Conservation (phyloP, 2,113 vertebrate species). For the Tachysurus fulvidraco region DNA sequence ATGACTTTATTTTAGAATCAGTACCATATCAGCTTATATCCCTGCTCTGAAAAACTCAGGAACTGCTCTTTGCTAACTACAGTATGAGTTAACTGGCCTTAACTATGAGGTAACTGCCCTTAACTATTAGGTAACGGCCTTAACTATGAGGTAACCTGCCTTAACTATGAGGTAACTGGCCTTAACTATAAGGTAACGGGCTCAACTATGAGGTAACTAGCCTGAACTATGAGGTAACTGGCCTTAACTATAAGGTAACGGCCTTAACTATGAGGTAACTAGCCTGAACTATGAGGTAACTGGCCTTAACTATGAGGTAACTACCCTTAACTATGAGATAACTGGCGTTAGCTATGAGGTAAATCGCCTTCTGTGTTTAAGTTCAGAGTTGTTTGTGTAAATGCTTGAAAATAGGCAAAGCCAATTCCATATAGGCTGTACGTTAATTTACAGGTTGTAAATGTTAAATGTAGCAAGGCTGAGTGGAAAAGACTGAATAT, state of each 20-base stretch:
- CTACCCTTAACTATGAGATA: not conserved
- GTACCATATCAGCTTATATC: not conserved
- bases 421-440: not conserved
- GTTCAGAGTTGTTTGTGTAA: not conserved
- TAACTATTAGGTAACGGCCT: too few species aligned
- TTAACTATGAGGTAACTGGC: too few species aligned
- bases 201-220: too few species aligned
- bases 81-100: too few species aligned
- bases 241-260: too few species aligned
- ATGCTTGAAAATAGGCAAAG: not conserved
- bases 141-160: too few species aligned
- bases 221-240: too few species aligned
- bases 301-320: not conserved
- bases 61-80: not conserved
- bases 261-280: too few species aligned
- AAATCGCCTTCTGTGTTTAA: not conserved
- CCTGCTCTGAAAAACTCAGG: not conserved
- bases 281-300: too few species aligned
- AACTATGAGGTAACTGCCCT: too few species aligned
- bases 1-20: not conserved
- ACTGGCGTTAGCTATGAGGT: not conserved
- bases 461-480: not conserved
- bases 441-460: not conserved
- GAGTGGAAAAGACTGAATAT: too few species aligned
- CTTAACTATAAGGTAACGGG: too few species aligned